Conservation (phyloP, 2,113 vertebrate genomes). For the Antechinus flavipes region DNA sequence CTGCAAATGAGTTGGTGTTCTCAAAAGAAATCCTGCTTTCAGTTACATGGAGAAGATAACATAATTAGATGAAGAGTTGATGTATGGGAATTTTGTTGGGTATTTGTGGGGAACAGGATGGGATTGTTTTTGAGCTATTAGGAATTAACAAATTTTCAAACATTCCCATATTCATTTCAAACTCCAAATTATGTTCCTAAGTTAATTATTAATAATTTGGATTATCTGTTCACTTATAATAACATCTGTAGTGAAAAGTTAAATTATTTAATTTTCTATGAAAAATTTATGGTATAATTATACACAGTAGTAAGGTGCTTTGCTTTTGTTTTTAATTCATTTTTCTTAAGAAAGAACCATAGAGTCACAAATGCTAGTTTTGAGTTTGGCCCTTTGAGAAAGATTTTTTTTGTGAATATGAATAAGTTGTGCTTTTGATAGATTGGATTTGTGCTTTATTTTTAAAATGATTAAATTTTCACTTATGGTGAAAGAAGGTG, state of each 20-base stretch:
- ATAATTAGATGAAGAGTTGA: too few relatives aligned
- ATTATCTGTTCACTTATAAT: background rate
- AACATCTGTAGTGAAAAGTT: background rate
- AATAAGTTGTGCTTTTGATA: background rate
- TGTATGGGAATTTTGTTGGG: too few relatives aligned
- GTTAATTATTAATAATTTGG: background rate
- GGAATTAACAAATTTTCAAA: too few relatives aligned
- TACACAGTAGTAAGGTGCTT: background rate
- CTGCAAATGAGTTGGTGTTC: background rate
- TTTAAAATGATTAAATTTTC: background rate
- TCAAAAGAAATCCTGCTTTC: background rate
- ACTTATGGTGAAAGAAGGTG: background rate
- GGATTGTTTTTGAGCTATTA: too few relatives aligned
- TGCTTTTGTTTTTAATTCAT: slow-evolving; percentile 11
- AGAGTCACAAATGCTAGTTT: background rate
- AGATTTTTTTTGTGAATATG: background rate
- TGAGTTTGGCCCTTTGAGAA: background rate
- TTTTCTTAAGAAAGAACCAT: background rate
- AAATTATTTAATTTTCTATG: background rate
- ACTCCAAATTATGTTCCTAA: too few relatives aligned
- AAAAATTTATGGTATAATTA: slow-evolving; percentile 22
- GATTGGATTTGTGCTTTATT: background rate
- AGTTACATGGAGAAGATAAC: background rate
- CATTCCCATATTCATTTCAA: too few relatives aligned
- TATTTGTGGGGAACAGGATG: too few relatives aligned